Percentiles rank a stretch among this genome's conserved stretches.
Evolutionary conservation across 2,888 invertebrate genomes (phyloP).

Genomic region (Nezara viridula): DNA sequence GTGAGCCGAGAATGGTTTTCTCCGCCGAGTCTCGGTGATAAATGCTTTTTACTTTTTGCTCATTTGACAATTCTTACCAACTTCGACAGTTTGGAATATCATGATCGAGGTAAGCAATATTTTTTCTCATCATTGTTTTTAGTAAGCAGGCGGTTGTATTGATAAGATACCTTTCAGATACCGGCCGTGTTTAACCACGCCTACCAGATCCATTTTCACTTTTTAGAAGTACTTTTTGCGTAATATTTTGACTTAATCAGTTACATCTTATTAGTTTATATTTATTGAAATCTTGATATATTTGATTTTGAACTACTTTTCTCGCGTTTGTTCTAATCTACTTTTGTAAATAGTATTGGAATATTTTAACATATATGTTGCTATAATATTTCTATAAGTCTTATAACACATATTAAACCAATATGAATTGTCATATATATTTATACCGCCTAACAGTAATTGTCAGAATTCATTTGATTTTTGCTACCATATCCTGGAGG

Average conservation of each 20-base stretch:
- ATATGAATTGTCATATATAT: neutral
- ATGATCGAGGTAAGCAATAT: slow-evolving; percentile 17
- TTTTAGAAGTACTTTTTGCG: neutral
- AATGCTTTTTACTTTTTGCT: slow-evolving; percentile 32
- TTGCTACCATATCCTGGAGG: no score
- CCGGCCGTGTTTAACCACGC: slow-evolving; percentile 50
- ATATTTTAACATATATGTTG: neutral
- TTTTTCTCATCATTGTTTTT: neutral
- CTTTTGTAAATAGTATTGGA: neutral
- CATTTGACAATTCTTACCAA: slow-evolving; percentile 1
- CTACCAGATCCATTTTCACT: slow-evolving; percentile 24
- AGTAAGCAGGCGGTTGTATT: neutral
- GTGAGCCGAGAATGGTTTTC: slow-evolving; percentile 22
- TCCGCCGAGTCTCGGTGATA: slow-evolving; percentile 41
- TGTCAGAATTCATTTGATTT: neutral
- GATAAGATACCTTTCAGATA: slow-evolving; percentile 34
- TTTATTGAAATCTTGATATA: neutral
- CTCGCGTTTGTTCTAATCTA: neutral
- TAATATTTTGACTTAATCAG: neutral
- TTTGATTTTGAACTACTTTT: neutral
- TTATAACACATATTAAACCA: no score
- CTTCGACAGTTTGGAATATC: slow-evolving; percentile 39
- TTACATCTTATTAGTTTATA: neutral
- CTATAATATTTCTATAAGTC: neutral
- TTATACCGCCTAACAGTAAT: neutral